Evolutionary conservation across 2,113 vertebrate genomes (phyloP).

Genomic region (Microcebus griseorufus): DNA sequence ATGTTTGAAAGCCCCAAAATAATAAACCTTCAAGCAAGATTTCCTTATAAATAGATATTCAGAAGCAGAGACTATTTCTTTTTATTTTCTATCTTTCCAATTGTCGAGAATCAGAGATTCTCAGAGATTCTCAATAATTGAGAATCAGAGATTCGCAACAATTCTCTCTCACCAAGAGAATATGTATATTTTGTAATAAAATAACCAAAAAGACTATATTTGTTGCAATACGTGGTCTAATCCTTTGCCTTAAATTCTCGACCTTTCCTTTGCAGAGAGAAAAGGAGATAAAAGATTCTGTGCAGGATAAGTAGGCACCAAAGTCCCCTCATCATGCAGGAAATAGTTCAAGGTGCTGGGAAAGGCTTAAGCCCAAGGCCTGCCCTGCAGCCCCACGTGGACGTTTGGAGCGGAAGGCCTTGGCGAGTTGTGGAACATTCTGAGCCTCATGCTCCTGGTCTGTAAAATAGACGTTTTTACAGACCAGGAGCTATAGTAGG

Average conservation of each 20-base stretch:
- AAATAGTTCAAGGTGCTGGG: accelerated
- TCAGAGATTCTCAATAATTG: no score
- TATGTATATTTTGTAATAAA: background rate
- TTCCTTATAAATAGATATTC: conserved; percentile 38
- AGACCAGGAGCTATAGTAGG: background rate
- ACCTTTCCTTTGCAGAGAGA: background rate
- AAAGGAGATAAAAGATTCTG: background rate
- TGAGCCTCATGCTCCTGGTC: background rate
- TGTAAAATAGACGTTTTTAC: background rate
- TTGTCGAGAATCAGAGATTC: background rate
- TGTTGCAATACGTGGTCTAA: background rate
- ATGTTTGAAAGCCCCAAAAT: conserved; percentile 42
- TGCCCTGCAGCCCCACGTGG: accelerated
- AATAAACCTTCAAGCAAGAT: conserved; percentile 30
- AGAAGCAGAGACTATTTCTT: background rate
- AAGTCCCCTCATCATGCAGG: background rate
- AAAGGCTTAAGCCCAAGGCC: background rate
- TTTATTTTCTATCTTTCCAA: background rate
- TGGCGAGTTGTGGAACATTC: background rate
- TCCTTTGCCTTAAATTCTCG: conserved; percentile 16
- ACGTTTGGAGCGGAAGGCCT: background rate
- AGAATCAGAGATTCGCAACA: no score
- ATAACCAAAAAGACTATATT: background rate
- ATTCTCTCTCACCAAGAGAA: background rate
- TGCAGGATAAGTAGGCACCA: background rate